These are phyloP conservation scores for Rhynchophorus ferrugineus DNA, from an alignment of 1,140 invertebrate species.

Conservation along the genomic window DNA sequence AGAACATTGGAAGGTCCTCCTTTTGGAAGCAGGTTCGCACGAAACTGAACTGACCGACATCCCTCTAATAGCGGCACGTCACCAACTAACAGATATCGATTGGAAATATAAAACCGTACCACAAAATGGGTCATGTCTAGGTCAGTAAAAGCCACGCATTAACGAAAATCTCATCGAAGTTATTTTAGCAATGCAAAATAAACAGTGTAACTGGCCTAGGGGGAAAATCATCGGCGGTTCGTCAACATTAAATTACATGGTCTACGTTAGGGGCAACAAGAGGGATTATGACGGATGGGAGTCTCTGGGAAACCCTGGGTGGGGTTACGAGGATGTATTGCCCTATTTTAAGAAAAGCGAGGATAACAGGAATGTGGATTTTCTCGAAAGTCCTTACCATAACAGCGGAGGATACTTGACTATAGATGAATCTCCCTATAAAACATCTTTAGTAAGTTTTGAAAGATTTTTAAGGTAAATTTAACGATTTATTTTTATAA, in stretches of 20 bases:
- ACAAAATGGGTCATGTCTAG: constrained; percentile 72
- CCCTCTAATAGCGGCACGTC: constrained; percentile 75
- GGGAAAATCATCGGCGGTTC: constrained; percentile 75
- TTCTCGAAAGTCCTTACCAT: constrained; percentile 69
- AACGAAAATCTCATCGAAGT: background rate
- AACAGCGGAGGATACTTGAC: constrained; percentile 67
- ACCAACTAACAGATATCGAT: constrained; percentile 80
- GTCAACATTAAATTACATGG: constrained; percentile 93
- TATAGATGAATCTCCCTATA: constrained; percentile 76
- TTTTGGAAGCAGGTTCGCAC: constrained; percentile 85
- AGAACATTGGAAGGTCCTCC: constrained; percentile 72
- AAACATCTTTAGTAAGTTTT: constrained; percentile 61
- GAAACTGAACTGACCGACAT: constrained; percentile 87
- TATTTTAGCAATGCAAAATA: constrained; percentile 63
- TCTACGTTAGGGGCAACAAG: constrained; percentile 89
- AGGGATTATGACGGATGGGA: constrained; percentile 94
- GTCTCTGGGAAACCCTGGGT: constrained; percentile 79
- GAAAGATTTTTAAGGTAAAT: background rate
- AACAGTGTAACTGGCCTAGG: constrained; percentile 80
- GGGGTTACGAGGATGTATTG: constrained; percentile 79
- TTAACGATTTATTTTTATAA: too few species aligned
- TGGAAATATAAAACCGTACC: constrained; percentile 91
- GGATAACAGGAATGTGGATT: constrained; percentile 79
- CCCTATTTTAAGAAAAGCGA: constrained; percentile 91
- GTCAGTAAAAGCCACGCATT: constrained; percentile 36